A percentile compares a stretch with the other conserved stretches of the same genome.
Evolutionary conservation across 2,113 vertebrate genomes (phyloP).

Genomic region (Halcyon senegalensis): DNA sequence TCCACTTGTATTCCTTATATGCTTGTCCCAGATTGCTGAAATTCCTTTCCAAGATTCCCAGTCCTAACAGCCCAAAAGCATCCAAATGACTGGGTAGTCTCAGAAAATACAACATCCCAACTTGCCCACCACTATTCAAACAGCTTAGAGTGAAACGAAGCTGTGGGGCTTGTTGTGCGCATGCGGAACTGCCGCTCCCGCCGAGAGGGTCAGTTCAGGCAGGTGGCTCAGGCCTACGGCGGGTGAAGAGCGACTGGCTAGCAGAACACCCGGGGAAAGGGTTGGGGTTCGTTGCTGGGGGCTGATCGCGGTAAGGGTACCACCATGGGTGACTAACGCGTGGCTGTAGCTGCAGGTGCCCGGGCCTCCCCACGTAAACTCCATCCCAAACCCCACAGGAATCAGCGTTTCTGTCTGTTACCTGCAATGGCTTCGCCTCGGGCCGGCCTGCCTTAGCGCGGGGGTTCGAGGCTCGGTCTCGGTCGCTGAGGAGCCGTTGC

Average conservation of each 20-base stretch:
- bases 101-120: neutral
- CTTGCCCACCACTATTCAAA: neutral
- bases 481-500: rapidly evolving
- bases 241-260: neutral
- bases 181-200: neutral
- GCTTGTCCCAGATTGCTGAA: neutral
- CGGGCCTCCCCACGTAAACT: neutral
- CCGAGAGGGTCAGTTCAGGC: rapidly evolving
- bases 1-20: neutral
- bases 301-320: neutral
- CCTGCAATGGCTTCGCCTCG: neutral
- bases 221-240: rapidly evolving
- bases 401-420: neutral
- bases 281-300: neutral
- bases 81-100: neutral
- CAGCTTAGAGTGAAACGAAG: neutral
- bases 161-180: rapidly evolving
- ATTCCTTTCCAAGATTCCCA: neutral
- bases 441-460: too few relatives aligned
- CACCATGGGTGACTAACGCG: rapidly evolving
- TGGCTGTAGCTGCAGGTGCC: neutral
- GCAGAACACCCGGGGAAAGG: neutral
- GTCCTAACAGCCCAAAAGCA: neutral
- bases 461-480: neutral
- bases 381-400: neutral